Evolutionary conservation across 92 coral and sea anemone genomes (phyloP), one percentile per base, ranked within the genome.

Genomic region (Muricea muricata): DNA sequence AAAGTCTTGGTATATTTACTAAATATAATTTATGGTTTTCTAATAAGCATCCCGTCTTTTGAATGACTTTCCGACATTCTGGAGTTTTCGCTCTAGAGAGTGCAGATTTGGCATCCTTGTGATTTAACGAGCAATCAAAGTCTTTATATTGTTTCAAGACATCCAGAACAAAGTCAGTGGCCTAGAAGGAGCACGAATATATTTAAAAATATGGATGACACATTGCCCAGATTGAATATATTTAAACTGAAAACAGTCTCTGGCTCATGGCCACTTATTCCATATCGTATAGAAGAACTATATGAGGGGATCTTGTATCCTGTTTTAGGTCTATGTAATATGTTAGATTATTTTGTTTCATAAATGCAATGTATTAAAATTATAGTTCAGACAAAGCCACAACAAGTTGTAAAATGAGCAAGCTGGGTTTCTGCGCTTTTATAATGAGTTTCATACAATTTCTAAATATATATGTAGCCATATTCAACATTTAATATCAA

Each of bases 81-180:
- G 86, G 85, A 5, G 97, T 85, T 55, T 96, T 96, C 66, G 91
- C 99, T 84, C 99, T 84, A 29, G 89, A 78, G 28, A 88, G 48
- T 20, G 99, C 98, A 41, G 99, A 96, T 39, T 79, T 86, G 25
- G 94, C 97, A 79, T 96, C 99, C 84, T 93, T 96, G 81, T 96
- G 99, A 57, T 82, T 91, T 15, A 91, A 85, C 41, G 81, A 65
- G 79, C 99, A 96, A 26, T 93, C 90, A 4, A 90, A 85, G 23
- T 88, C 89, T 82, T 86, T 87, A 13, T 91, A 90, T 61, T 81
- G 74, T 34, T 40, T 57, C 21, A 77, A 77, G 23, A 77, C 25
- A 15, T 77, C 50, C 31, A 54, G 39, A 10, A 77, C 82, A 54
- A 77, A 77, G 69, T 77, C 82, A 4, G 39, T 30, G 4, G 31